Percentiles rank a stretch among this genome's conserved stretches.
These are phyloP conservation scores for Spisula subtruncata DNA, from an alignment of 2,888 invertebrate species.

Conservation along the genomic window DNA sequence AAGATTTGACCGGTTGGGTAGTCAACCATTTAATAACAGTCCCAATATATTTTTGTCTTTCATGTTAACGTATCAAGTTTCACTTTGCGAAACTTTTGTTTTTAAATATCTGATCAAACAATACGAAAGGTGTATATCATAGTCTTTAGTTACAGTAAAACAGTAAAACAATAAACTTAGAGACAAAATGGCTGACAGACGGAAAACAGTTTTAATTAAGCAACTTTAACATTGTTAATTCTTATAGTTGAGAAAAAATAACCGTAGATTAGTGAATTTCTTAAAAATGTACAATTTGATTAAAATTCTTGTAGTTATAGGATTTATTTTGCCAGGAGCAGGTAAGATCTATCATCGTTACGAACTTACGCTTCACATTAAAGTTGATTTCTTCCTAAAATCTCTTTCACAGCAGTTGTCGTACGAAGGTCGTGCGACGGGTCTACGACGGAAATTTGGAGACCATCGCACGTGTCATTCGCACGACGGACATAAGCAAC, in stretches of 20 bases:
- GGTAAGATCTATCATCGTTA: not conserved
- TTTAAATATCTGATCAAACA: constrained; percentile 12
- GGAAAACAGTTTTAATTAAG: not conserved
- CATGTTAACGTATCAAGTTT: not conserved
- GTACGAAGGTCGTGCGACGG: too few relatives aligned
- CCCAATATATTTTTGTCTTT: not conserved
- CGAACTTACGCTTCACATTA: not conserved
- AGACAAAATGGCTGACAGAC: constrained; percentile 49
- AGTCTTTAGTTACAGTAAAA: constrained; percentile 39
- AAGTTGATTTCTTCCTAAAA: not conserved
- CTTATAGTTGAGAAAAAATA: not conserved
- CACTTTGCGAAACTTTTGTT: not conserved
- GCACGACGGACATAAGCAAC: too few relatives aligned
- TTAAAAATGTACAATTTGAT: not conserved
- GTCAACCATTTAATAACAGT: not conserved
- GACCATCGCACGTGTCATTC: too few relatives aligned
- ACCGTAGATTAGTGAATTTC: not conserved
- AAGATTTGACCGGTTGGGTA: not conserved
- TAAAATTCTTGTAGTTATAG: not conserved
- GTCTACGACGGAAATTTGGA: too few relatives aligned
- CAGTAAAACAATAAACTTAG: constrained; percentile 47
- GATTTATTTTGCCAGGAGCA: not conserved
- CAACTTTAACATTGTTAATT: not conserved
- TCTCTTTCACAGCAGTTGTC: too few relatives aligned
- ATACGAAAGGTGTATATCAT: not conserved